Percentiles rank a stretch among this genome's conserved stretches.
phyloP scores from a whole-genome alignment of 2,113 vertebrate genomes.

The Neotoma lepida region DNA sequence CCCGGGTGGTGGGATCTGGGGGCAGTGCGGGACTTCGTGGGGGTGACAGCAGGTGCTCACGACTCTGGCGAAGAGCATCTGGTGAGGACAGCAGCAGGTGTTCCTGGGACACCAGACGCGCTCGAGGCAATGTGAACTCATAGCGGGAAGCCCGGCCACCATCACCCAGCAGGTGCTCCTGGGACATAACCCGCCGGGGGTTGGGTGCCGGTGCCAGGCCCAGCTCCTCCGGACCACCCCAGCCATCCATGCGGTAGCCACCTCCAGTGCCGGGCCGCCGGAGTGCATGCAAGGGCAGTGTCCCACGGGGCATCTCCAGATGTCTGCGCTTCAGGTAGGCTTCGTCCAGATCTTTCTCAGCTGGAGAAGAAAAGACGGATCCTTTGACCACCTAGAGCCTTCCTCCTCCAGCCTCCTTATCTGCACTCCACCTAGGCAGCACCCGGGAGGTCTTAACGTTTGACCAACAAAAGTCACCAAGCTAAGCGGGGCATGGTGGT shows the following conservation, averaged over 20 bases:
- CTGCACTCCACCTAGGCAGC: no score
- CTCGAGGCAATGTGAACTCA: constrained; percentile 82
- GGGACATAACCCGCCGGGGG: constrained; percentile 91
- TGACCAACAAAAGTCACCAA: neutral
- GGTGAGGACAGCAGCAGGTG: constrained; percentile 87
- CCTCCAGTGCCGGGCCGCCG: constrained; percentile 77
- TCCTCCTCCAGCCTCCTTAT: no score
- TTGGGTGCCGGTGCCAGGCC: constrained; percentile 82
- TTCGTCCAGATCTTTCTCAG: constrained; percentile 94
- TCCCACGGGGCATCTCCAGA: constrained; percentile 87
- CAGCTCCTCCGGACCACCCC: constrained; percentile 81
- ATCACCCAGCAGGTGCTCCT: constrained; percentile 88
- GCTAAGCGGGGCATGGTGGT: neutral
- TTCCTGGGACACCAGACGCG: constrained; percentile 84
- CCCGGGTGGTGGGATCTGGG: constrained; percentile 57
- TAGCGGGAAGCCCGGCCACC: constrained; percentile 74
- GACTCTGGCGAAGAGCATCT: constrained; percentile 87
- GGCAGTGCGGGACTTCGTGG: constrained; percentile 80
- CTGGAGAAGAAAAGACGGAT: constrained; percentile 61
- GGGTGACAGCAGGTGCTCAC: constrained; percentile 89
- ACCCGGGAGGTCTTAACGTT: neutral
- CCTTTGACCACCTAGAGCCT: neutral
- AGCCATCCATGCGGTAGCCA: constrained; percentile 85
- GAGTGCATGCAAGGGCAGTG: constrained; percentile 90
- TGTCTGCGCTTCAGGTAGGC: constrained; percentile 91